phyloP scores from a whole-genome alignment of 2,888 invertebrate genomes.

The Steinernema hermaphroditum region DNA sequence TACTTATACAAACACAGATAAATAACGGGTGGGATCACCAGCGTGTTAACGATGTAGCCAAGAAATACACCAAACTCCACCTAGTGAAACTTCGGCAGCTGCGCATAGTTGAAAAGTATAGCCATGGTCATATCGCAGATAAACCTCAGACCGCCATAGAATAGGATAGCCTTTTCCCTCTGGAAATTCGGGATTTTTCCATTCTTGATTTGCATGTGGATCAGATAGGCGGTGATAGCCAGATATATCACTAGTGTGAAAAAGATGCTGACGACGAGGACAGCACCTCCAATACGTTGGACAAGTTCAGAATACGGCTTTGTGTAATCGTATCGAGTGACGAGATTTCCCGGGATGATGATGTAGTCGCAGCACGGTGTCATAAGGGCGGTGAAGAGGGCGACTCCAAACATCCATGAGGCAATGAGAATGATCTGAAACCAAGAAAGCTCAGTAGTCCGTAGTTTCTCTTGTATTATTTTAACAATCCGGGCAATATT shows the following conservation, averaged over 20 bases:
- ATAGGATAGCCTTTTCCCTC: not conserved
- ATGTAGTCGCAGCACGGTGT: not conserved
- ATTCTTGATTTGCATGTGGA: not conserved
- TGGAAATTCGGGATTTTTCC: not conserved
- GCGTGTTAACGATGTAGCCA: not conserved
- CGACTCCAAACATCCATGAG: not conserved
- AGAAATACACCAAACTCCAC: not conserved
- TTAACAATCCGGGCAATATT: not conserved
- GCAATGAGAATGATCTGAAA: not conserved
- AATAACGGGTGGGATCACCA: not conserved
- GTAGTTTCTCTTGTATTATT: not conserved
- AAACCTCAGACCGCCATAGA: not conserved
- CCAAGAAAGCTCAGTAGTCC: not conserved
- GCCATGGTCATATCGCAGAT: not conserved
- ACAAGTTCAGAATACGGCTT: not conserved
- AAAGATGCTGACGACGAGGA: not conserved
- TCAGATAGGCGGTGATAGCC: not conserved
- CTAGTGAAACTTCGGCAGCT: not conserved
- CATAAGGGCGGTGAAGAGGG: not conserved
- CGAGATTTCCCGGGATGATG: not conserved
- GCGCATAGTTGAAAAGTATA: not conserved
- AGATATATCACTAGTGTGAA: not conserved
- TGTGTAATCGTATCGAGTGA: not conserved
- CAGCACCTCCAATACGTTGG: not conserved
- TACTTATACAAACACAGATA: not conserved